A percentile compares a stretch with the other conserved stretches of the same genome.
phyloP scores from a whole-genome alignment of 2,888 invertebrate species.

The Atrina japonica region DNA sequence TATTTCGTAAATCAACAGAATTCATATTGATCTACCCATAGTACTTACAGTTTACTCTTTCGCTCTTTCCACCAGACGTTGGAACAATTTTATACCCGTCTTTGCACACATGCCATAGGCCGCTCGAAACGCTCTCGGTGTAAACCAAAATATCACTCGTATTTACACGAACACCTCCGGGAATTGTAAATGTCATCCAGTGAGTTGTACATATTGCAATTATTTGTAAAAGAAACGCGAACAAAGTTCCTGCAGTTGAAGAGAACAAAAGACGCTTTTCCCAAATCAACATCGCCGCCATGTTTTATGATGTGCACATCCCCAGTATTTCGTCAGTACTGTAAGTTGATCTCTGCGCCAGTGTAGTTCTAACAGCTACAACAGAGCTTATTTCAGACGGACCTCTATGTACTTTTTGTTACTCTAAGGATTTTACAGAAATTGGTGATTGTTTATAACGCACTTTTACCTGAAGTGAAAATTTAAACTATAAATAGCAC shows the following conservation, averaged over 20 bases:
- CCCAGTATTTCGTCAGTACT: no score
- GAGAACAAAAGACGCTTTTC: conserved; percentile 53
- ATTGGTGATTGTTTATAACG: no score
- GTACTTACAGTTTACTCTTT: conserved; percentile 26
- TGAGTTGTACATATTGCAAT: conserved; percentile 59
- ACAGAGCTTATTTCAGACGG: no score
- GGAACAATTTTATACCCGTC: conserved; percentile 17
- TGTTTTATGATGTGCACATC: conserved; percentile 3
- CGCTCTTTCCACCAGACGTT: conserved; percentile 6
- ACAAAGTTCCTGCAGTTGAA: conserved; percentile 55
- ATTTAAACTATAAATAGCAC: no score
- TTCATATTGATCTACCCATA: not conserved
- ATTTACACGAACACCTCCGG: conserved; percentile 50
- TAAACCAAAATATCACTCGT: conserved; percentile 45
- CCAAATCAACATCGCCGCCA: conserved; percentile 41
- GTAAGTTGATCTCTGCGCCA: no score
- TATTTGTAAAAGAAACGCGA: conserved; percentile 58
- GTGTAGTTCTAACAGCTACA: no score
- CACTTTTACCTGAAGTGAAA: no score
- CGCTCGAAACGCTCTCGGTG: conserved; percentile 57
- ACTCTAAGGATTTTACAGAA: no score
- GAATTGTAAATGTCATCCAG: conserved; percentile 55
- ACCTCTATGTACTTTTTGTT: no score
- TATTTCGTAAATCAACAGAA: no score
- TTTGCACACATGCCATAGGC: conserved; percentile 66